Evolutionary conservation across 2,113 vertebrate genomes (phyloP).

Genomic region (Nanorana parkeri): DNA sequence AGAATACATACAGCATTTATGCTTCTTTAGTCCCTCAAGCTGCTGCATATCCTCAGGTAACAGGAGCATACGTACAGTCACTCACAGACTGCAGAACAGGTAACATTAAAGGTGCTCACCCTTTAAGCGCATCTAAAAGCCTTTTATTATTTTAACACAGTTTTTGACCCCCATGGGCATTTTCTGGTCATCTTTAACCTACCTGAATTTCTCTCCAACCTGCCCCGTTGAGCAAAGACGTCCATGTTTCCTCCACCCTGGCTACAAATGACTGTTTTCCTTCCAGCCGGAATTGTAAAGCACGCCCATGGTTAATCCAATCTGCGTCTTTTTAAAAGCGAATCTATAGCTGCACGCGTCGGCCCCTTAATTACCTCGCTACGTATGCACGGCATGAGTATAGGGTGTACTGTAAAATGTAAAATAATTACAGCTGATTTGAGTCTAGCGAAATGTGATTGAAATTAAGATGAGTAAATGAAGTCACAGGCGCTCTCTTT

Average conservation of each 20-base stretch:
- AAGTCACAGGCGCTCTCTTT: slow-evolving; percentile 48
- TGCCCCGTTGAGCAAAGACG: background rate
- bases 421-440: slow-evolving; percentile 58
- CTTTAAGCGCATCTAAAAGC: too few species aligned
- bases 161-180: too few species aligned
- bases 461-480: slow-evolving; percentile 58
- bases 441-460: slow-evolving; percentile 57
- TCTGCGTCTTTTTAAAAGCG: slow-evolving; percentile 33
- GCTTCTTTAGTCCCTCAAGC: too few species aligned
- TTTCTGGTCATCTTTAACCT: too few species aligned
- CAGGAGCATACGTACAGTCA: too few species aligned
- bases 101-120: too few species aligned
- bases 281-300: slow-evolving; percentile 25
- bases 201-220: too few species aligned
- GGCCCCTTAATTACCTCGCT: slow-evolving; percentile 42
- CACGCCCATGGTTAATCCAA: slow-evolving; percentile 43
- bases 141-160: too few species aligned
- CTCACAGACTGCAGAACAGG: too few species aligned
- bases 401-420: slow-evolving; percentile 55
- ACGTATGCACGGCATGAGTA: slow-evolving; percentile 55
- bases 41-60: too few species aligned
- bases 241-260: background rate
- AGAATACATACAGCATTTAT: too few species aligned
- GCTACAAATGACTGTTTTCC: slow-evolving; percentile 11
- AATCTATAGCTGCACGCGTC: slow-evolving; percentile 39